Evolutionary conservation across 2,888 invertebrate genomes (phyloP), one percentile per base, ranked within the genome.

Genomic region (Torymus auratus): DNA sequence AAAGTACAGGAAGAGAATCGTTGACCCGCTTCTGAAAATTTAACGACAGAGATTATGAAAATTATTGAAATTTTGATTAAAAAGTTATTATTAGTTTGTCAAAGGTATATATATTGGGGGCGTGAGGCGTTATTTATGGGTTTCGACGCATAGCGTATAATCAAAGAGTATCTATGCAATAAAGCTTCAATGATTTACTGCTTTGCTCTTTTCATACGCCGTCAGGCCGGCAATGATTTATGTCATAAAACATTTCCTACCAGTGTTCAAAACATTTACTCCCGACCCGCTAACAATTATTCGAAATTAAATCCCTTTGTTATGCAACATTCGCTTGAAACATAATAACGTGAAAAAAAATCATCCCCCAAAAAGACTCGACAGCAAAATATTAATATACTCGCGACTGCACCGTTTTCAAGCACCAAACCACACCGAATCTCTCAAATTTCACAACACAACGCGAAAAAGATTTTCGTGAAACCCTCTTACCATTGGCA

Each of bases 101-200:
- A 70, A 67, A 60, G 12, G 52, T n/a, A 56, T 12, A 15, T n/a
- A 56, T 12, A 15, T 60, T 41, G 14, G 12, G 41, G 17, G 28
- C 55, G 53, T 61, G 68, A 62, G 68, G 20, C 23, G 2, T 81
- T 69, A 77, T 77, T 81, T 77, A 77, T 77, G 72, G 41, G 15
- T 73, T 81, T 71, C 58, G 61, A 73, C 64, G 61, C 71, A n/a
- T n/a, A 64, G 67, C 55, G 52, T 75, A 67, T 76, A 76, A 80
- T 80, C 71, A 67, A 67, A 76, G 67, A 15, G 67, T 76, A 72
- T 76, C 65, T 72, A 68, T 72, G 68, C 65, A 76, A 76, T 76
- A 80, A 76, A 76, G 80, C 68, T 68, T 76, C 53, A 68, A 76
- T 67, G 80, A 80, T 76, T 80, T 80, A 80, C 55, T 20, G 60